Evolutionary conservation across 2,113 vertebrate species (phyloP).

Genomic region (Oryzias javanicus): DNA sequence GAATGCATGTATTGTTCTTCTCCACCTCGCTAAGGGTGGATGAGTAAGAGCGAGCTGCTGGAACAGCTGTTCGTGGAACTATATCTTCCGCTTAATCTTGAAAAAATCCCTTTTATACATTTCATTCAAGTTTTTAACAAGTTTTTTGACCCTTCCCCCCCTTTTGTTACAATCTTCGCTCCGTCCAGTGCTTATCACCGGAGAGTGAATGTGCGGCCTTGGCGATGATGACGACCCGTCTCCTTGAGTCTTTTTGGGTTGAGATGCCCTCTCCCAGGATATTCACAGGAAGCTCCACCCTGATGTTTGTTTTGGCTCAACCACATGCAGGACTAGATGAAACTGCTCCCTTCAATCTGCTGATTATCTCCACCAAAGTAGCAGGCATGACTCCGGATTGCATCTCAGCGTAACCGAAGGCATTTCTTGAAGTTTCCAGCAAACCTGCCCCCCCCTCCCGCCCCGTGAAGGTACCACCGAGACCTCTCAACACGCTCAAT

Average conservation of each 20-base stretch:
- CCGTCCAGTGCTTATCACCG: conserved; percentile 26
- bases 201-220: conserved; percentile 30
- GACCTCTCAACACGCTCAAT: no score
- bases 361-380: conserved; percentile 32
- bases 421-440: not conserved
- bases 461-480: no score
- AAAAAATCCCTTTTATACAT: not conserved
- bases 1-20: conserved; percentile 59
- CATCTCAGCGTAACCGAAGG: not conserved
- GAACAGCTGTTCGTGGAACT: conserved; percentile 70
- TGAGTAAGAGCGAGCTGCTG: conserved; percentile 36
- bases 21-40: conserved; percentile 57
- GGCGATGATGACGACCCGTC: conserved; percentile 42
- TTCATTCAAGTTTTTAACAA: conserved; percentile 1
- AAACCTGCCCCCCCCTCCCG: not conserved
- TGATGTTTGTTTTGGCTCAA: conserved; percentile 66
- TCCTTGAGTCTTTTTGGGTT: conserved; percentile 25
- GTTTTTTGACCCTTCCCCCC: conserved; percentile 34
- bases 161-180: conserved; percentile 10
- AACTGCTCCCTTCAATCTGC: conserved; percentile 34
- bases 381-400: conserved; percentile 16
- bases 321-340: conserved; percentile 29
- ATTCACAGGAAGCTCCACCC: conserved; percentile 72
- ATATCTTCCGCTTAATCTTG: conserved; percentile 45
- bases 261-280: conserved; percentile 60